Evolutionary conservation across 1,140 invertebrate species (phyloP).

Genomic region (Sogatella furcifera): DNA sequence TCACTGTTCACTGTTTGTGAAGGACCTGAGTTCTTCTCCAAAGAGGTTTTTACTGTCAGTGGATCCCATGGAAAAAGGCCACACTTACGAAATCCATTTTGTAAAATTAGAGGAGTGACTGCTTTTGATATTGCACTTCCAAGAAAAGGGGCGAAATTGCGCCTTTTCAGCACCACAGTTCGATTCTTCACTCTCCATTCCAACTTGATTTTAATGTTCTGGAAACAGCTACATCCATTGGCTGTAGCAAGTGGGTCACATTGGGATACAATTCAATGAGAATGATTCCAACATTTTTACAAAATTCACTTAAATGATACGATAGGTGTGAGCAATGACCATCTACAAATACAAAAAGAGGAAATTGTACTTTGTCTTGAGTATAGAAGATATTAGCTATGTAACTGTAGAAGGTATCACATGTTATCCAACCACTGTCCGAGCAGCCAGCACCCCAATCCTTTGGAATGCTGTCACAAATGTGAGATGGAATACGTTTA

Average conservation of each 20-base stretch:
- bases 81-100: not conserved
- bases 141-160: slow-evolving; percentile 12
- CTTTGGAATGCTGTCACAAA: slow-evolving; percentile 24
- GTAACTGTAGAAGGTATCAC: slow-evolving; percentile 13
- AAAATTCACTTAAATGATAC: slow-evolving; percentile 31
- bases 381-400: slow-evolving; percentile 18
- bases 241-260: slow-evolving; percentile 34
- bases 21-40: no score
- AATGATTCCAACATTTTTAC: slow-evolving; percentile 30
- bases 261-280: slow-evolving; percentile 33
- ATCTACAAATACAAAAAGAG: slow-evolving; percentile 33
- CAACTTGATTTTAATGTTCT: slow-evolving; percentile 29
- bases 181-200: slow-evolving; percentile 22
- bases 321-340: slow-evolving; percentile 31
- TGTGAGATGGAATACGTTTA: slow-evolving; percentile 25
- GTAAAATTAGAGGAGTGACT: not conserved
- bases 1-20: no score
- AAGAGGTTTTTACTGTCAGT: not conserved
- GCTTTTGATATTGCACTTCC: slow-evolving; percentile 3
- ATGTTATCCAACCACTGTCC: slow-evolving; percentile 24
- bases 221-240: slow-evolving; percentile 32
- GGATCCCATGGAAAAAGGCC: not conserved
- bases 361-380: slow-evolving; percentile 12
- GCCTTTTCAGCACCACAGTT: slow-evolving; percentile 19
- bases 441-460: slow-evolving; percentile 30